These are phyloP conservation scores for Apodemia hepburni DNA, from an alignment of 2,888 invertebrate species.

Conservation along the genomic window DNA sequence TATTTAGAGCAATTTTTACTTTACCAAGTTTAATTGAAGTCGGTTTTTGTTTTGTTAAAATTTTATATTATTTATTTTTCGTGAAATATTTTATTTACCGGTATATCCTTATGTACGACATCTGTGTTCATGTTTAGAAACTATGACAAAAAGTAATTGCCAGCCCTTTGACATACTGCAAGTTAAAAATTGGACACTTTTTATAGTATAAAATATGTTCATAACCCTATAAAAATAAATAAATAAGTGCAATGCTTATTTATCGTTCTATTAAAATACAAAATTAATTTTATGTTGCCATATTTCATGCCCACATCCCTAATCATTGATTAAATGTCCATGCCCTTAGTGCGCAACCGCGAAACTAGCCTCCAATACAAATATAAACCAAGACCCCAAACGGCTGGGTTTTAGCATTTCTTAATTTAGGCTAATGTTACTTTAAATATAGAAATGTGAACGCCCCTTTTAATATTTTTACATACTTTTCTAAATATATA, in stretches of 20 bases:
- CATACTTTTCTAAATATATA: background rate
- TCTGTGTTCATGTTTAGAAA: background rate
- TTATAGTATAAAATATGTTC: background rate
- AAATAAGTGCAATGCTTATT: background rate
- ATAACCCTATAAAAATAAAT: background rate
- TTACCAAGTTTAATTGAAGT: too few relatives aligned
- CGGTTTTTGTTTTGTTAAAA: too few relatives aligned
- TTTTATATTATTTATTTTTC: too few relatives aligned
- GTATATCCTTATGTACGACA: background rate
- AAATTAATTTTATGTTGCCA: background rate
- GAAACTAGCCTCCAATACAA: background rate
- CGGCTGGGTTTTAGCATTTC: background rate
- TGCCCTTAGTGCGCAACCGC: background rate
- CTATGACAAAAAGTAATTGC: background rate
- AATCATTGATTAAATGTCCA: background rate
- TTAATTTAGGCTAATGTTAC: background rate
- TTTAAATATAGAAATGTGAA: background rate
- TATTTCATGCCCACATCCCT: background rate
- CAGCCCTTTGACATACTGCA: background rate
- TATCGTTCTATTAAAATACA: background rate
- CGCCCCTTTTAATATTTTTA: background rate
- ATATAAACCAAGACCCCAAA: conserved; percentile 1
- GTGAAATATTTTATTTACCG: too few relatives aligned
- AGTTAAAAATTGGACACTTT: background rate
- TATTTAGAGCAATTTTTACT: too few relatives aligned